Conservation (phyloP, 2,113 vertebrate species). For the Passerina amoena region DNA sequence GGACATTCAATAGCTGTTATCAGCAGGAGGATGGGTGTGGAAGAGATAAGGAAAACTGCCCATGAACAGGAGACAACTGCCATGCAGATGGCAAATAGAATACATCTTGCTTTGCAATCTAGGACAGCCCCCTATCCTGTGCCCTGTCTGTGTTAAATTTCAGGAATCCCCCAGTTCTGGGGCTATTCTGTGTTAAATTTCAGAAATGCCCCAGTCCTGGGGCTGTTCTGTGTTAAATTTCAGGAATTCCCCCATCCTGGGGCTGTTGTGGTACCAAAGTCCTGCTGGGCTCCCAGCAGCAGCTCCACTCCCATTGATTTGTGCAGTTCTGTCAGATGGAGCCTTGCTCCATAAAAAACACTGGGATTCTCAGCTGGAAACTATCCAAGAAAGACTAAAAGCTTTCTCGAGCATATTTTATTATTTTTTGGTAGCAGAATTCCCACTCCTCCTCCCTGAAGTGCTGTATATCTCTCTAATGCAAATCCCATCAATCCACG, state of each 20-base stretch:
- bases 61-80: too few species aligned
- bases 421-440: neutral
- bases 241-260: fast-evolving
- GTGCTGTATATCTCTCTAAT: neutral
- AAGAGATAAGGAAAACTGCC: too few species aligned
- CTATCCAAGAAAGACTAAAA: constrained; percentile 20
- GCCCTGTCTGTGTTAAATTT: neutral
- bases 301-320: neutral
- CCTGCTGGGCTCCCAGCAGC: neutral
- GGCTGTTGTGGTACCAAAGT: neutral
- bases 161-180: fast-evolving
- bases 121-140: fast-evolving
- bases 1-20: too few species aligned
- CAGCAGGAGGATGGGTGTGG: too few species aligned
- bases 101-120: too few species aligned
- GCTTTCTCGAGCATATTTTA: neutral
- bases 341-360: neutral
- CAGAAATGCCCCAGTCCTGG: fast-evolving
- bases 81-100: too few species aligned
- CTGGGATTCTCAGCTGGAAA: constrained; percentile 13
- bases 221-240: neutral
- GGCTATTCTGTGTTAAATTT: neutral
- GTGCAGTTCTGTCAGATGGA: neutral
- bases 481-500: neutral
- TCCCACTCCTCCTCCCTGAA: neutral